Conservation (phyloP, 2,113 vertebrate species). For the Holacanthus passer region DNA sequence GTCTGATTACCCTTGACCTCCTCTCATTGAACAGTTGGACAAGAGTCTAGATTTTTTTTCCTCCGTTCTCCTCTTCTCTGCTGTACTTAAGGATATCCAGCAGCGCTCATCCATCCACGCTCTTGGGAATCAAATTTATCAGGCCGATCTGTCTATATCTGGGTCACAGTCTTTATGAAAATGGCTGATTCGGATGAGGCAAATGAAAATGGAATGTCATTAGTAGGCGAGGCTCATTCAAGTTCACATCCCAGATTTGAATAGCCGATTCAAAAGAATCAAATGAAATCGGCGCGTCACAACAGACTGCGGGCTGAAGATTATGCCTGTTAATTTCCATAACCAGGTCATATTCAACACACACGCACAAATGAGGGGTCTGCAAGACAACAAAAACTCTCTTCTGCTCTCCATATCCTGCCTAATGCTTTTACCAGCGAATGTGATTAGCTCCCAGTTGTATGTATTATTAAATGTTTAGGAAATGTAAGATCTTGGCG, state of each 20-base stretch:
- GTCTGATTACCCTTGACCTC: constrained; percentile 67
- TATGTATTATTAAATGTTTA: constrained; percentile 47
- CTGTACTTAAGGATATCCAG: constrained; percentile 41
- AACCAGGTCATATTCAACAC: constrained; percentile 23
- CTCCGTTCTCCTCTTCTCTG: background rate
- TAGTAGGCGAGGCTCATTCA: constrained; percentile 60
- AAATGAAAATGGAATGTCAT: constrained; percentile 59
- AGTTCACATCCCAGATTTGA: constrained; percentile 55
- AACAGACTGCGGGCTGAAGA: constrained; percentile 52
- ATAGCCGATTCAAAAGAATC: constrained; percentile 67
- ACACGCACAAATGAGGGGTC: constrained; percentile 29
- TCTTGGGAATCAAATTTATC: constrained; percentile 56
- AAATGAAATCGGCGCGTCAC: constrained; percentile 56
- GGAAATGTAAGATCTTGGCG: constrained; percentile 15
- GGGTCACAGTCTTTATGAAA: constrained; percentile 69
- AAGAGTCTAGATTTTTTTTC: background rate
- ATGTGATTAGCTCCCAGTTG: constrained; percentile 49
- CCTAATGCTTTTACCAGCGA: constrained; percentile 39
- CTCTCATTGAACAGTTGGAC: constrained; percentile 34
- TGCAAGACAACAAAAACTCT: constrained; percentile 41
- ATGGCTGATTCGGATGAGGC: constrained; percentile 49
- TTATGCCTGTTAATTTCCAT: constrained; percentile 62
- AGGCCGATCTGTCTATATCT: constrained; percentile 63
- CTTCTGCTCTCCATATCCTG: constrained; percentile 11
- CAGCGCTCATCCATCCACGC: constrained; percentile 25